A percentile compares a stretch with the other conserved stretches of the same genome.
These are phyloP conservation scores for Anas georgica DNA, from an alignment of 2,797 vertebrate genomes.

Conservation along the genomic window DNA sequence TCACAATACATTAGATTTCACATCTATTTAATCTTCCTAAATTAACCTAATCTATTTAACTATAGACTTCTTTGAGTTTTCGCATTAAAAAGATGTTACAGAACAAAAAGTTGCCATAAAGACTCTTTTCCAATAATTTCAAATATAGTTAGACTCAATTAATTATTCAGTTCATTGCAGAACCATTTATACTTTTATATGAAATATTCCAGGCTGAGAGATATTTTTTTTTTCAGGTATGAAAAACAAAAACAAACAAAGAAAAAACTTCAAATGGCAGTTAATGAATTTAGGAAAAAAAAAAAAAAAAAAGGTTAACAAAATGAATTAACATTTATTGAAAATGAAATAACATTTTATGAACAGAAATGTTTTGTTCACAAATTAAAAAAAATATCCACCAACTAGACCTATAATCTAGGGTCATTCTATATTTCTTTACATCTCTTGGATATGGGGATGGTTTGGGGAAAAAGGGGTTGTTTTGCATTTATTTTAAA, in stretches of 20 bases:
- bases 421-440: not conserved
- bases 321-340: too few species aligned
- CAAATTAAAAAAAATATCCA: slow-evolving; percentile 24
- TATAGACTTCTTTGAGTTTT: slow-evolving; percentile 2
- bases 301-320: not conserved
- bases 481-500: not conserved
- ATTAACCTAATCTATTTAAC: slow-evolving; percentile 2
- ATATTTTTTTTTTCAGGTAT: slow-evolving; percentile 15
- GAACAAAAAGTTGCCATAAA: slow-evolving; percentile 57
- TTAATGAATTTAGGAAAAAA: not conserved
- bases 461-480: not conserved
- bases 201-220: slow-evolving; percentile 36
- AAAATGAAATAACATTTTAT: too few species aligned
- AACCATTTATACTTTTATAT: slow-evolving; percentile 53
- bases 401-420: not conserved
- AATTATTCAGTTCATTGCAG: slow-evolving; percentile 61
- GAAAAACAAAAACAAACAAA: not conserved
- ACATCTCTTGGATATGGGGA: not conserved
- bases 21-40: not conserved
- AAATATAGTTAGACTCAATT: slow-evolving; percentile 51
- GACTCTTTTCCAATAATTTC: slow-evolving; percentile 32
- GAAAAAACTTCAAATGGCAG: slow-evolving; percentile 5
- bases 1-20: not conserved
- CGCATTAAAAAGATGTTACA: not conserved
- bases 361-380: slow-evolving; percentile 9